Evolutionary conservation across 1,140 invertebrate species (phyloP).

Genomic region (Asbolus verrucosus): DNA sequence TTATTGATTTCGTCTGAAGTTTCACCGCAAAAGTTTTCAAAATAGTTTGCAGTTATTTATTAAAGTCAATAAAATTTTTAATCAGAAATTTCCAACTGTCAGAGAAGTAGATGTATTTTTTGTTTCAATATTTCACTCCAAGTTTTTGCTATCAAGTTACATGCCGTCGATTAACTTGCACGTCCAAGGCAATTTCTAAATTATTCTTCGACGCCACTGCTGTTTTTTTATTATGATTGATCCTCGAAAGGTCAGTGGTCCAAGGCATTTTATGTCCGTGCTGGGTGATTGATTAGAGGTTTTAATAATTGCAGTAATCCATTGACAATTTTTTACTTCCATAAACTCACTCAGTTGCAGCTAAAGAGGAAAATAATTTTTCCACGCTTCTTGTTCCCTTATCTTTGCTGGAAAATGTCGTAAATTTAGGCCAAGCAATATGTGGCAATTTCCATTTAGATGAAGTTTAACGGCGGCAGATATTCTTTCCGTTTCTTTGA

Average conservation of each 20-base stretch:
- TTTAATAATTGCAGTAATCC: constrained; percentile 33
- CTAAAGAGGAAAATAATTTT: constrained; percentile 27
- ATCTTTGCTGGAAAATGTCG: constrained; percentile 39
- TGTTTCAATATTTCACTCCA: not conserved
- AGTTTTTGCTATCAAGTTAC: constrained; percentile 15
- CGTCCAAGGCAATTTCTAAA: constrained; percentile 22
- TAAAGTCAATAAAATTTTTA: too few relatives aligned
- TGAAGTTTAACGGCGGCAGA: constrained; percentile 44
- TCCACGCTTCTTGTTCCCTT: constrained; percentile 29
- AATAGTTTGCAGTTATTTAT: too few relatives aligned
- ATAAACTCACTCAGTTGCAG: constrained; percentile 9
- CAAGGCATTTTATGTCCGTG: constrained; percentile 11
- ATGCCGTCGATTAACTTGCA: constrained; percentile 13
- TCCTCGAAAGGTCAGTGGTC: constrained; percentile 14
- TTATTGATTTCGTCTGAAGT: not conserved
- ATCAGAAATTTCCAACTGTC: too few relatives aligned
- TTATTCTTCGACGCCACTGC: constrained; percentile 24
- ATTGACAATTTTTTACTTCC: constrained; percentile 9
- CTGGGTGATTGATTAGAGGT: constrained; percentile 31
- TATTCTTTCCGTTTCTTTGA: constrained; percentile 42
- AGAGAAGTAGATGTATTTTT: not conserved
- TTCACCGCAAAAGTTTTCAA: not conserved
- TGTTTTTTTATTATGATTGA: constrained; percentile 37
- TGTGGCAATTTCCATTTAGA: constrained; percentile 49
- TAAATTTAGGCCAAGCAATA: constrained; percentile 43